phyloP scores from a whole-genome alignment of 2,113 vertebrate species.

The Oxygymnocypris stewartii region DNA sequence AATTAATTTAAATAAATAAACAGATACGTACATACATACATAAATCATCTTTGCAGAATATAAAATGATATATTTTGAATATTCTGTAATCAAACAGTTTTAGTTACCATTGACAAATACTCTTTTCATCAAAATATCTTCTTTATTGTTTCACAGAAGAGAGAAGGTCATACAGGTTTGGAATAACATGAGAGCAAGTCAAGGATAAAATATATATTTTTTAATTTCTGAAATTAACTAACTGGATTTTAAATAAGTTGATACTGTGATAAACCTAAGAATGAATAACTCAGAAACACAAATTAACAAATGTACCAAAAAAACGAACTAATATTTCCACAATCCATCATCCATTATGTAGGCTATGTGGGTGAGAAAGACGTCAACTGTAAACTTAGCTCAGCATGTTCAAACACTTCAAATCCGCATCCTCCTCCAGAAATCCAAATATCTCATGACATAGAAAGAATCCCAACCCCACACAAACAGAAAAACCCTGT shows the following conservation, averaged over 20 bases:
- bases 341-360: neutral
- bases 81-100: neutral
- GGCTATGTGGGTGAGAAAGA: neutral
- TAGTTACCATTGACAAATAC: neutral
- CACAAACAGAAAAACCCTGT: neutral
- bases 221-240: neutral
- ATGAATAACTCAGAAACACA: neutral
- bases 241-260: neutral
- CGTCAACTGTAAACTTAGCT: neutral
- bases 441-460: neutral
- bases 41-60: no score
- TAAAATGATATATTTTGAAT: no score
- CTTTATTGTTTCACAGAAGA: neutral
- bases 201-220: neutral
- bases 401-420: neutral
- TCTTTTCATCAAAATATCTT: neutral
- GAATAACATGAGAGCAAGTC: neutral
- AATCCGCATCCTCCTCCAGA: conserved; percentile 4
- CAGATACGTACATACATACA: no score
- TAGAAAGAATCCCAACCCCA: conserved; percentile 5
- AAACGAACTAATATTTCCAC: neutral
- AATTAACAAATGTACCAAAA: neutral
- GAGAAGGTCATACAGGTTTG: neutral
- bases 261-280: neutral
- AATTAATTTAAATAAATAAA: no score